Percentiles rank a stretch among this genome's conserved stretches.
Evolutionary conservation across 2,797 vertebrate species (phyloP).

Genomic region (Synaphobranchus kaupii): DNA sequence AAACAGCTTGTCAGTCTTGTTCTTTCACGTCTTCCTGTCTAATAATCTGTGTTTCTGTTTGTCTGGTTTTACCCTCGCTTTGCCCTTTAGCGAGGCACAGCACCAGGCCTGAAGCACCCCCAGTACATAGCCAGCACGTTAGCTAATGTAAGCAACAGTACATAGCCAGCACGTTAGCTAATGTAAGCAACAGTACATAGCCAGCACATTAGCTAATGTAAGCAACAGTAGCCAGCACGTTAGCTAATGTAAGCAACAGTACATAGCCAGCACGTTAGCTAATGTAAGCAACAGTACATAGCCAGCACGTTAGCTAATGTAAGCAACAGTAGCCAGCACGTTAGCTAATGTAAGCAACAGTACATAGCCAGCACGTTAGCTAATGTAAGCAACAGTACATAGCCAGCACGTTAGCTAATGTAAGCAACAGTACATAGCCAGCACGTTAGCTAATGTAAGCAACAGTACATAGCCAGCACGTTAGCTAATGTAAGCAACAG

Average conservation of each 20-base stretch:
- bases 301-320: neutral
- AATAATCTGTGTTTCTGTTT: neutral
- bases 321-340: no score
- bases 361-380: neutral
- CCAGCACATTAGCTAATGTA: neutral
- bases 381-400: neutral
- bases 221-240: no score
- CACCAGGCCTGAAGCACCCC: no score
- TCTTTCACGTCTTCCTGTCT: neutral
- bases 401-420: neutral
- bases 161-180: neutral
- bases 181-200: neutral
- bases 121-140: neutral
- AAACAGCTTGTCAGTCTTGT: neutral
- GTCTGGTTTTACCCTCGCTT: neutral
- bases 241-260: no score
- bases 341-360: no score
- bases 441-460: neutral
- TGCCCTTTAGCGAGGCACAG: no score
- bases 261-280: neutral
- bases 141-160: neutral
- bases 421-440: neutral
- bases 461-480: neutral
- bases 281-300: neutral
- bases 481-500: neutral